Percentiles rank a stretch among this genome's conserved stretches.
Conservation (phyloP, 1,140 invertebrate species). For the Amphibalanus amphitrite region DNA sequence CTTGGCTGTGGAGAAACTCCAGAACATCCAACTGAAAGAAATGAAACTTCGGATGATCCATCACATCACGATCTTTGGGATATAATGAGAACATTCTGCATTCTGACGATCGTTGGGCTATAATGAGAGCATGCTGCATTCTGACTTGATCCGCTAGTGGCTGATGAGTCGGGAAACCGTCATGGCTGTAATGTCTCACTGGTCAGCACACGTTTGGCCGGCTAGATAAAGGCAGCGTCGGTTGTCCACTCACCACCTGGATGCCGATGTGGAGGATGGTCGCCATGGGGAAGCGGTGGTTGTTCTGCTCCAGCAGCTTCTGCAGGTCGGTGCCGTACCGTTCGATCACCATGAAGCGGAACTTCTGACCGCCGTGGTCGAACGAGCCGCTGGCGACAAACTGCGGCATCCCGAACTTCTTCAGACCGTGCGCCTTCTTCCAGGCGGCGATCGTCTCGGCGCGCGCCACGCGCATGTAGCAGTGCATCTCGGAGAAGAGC, state of each 20-base stretch:
- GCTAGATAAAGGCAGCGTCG: too few relatives aligned
- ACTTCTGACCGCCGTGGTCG: slow-evolving; percentile 44
- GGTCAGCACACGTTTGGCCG: too few relatives aligned
- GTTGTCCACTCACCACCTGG: slow-evolving; percentile 50
- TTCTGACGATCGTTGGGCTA: too few relatives aligned
- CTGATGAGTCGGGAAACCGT: too few relatives aligned
- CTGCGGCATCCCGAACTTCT: slow-evolving; percentile 63
- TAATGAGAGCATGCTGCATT: too few relatives aligned
- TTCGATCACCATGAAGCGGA: slow-evolving; percentile 79
- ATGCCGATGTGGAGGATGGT: slow-evolving; percentile 59
- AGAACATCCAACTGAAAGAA: slow-evolving; percentile 50
- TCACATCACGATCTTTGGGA: too few relatives aligned
- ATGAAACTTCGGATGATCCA: too few relatives aligned
- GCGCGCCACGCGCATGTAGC: slow-evolving; percentile 67
- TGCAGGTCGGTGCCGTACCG: slow-evolving; percentile 75
- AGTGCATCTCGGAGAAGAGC: slow-evolving; percentile 87
- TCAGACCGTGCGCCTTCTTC: slow-evolving; percentile 43
- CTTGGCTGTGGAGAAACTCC: slow-evolving; percentile 73
- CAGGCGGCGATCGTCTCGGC: slow-evolving; percentile 54
- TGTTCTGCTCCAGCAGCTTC: slow-evolving; percentile 51
- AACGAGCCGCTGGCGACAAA: slow-evolving; percentile 72
- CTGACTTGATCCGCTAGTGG: too few relatives aligned
- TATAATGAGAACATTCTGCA: too few relatives aligned
- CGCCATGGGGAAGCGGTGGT: slow-evolving; percentile 47
- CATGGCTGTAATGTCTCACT: too few relatives aligned